These are phyloP conservation scores for Polymixis lichenea DNA, from an alignment of 2,888 invertebrate genomes.

Conservation along the genomic window DNA sequence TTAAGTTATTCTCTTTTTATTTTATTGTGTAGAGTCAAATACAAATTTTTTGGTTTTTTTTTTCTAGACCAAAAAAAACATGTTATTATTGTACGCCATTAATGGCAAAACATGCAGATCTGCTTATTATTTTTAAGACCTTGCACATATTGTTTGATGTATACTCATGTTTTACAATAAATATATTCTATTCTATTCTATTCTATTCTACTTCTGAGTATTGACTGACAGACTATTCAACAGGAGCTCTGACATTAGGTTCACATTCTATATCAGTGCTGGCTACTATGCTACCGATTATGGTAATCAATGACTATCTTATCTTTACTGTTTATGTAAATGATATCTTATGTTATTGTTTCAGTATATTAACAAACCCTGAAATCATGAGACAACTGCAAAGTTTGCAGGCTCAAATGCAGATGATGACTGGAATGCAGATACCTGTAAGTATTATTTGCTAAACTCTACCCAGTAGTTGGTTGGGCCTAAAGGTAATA, in stretches of 20 bases:
- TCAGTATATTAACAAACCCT: constrained; percentile 94
- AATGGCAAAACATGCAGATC: too few species aligned
- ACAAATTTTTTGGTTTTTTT: too few species aligned
- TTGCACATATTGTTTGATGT: too few species aligned
- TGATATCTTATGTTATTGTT: constrained; percentile 67
- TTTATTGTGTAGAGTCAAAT: too few species aligned
- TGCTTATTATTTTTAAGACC: too few species aligned
- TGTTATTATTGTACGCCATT: too few species aligned
- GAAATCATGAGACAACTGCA: constrained; percentile 97
- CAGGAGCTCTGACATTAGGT: not conserved
- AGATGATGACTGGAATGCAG: constrained; percentile 88
- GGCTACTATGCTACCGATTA: not conserved
- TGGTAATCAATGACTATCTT: not conserved
- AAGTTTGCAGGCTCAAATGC: constrained; percentile 92
- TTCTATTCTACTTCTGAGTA: too few species aligned
- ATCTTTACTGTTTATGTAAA: not conserved
- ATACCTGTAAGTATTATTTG: constrained; percentile 80
- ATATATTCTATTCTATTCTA: too few species aligned
- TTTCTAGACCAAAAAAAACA: too few species aligned
- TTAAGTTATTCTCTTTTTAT: too few species aligned
- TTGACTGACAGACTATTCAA: not conserved
- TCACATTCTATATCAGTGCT: not conserved
- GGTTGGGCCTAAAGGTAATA: not conserved
- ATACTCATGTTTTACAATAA: too few species aligned
- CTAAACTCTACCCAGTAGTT: not conserved